phyloP scores from a whole-genome alignment of 2,113 vertebrate species.

The Antechinus flavipes region DNA sequence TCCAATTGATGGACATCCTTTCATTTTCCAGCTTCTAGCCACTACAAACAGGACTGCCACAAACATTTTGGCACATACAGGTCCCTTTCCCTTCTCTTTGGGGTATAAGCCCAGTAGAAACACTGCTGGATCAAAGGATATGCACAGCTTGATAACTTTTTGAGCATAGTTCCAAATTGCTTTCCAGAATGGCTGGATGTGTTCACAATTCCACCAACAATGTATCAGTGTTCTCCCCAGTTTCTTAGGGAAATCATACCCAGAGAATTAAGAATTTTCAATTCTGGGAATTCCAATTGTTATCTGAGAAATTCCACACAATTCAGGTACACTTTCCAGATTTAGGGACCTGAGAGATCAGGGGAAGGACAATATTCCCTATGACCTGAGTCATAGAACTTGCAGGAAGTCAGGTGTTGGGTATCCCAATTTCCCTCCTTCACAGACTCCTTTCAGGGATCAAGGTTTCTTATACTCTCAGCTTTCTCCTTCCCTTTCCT shows the following conservation, averaged over 20 bases:
- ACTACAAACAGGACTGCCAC: no score
- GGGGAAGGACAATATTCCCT: slow-evolving; percentile 53
- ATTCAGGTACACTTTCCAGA: slow-evolving; percentile 61
- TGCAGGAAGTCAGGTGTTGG: slow-evolving; percentile 42
- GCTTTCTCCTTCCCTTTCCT: not conserved
- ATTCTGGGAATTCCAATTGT: slow-evolving; percentile 73
- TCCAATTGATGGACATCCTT: no score
- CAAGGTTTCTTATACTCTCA: no score
- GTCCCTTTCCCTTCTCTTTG: no score
- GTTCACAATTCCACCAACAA: no score
- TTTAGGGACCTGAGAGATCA: not conserved
- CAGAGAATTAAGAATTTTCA: slow-evolving; percentile 68
- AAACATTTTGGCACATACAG: no score
- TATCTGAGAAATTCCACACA: slow-evolving; percentile 64
- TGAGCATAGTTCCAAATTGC: no score
- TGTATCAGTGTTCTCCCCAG: not conserved
- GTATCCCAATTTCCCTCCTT: not conserved
- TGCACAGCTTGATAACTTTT: no score
- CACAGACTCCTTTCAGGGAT: not conserved
- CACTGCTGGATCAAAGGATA: no score
- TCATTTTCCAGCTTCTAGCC: no score
- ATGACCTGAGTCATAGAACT: slow-evolving; percentile 71
- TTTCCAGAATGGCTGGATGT: no score
- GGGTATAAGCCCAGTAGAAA: no score
- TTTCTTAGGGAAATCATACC: slow-evolving; percentile 52